A percentile compares a stretch with the other conserved stretches of the same genome.
Conservation (phyloP, 2,113 vertebrate genomes). For the Bucco capensis region DNA sequence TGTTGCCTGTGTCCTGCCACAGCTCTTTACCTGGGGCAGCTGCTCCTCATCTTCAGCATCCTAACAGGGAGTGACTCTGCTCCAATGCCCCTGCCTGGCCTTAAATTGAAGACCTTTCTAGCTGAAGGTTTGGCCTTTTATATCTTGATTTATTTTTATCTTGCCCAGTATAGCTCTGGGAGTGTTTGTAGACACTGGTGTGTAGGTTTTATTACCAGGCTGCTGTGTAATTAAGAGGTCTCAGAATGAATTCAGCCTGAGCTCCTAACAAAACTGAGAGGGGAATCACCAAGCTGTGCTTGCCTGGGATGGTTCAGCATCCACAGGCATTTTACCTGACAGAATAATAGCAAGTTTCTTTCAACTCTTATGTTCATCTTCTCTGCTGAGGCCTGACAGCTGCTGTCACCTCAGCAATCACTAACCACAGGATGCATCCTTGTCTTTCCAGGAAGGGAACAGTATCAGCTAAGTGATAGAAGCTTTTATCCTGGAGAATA, state of each 20-base stretch:
- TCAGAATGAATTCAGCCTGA: neutral
- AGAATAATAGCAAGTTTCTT: constrained; percentile 17
- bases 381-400: neutral
- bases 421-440: neutral
- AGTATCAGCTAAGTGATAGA: neutral
- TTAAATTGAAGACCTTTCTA: constrained; percentile 27
- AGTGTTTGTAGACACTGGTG: neutral
- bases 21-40: neutral
- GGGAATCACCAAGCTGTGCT: neutral
- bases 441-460: neutral
- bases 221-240: constrained; percentile 17
- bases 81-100: neutral
- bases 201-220: neutral
- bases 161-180: neutral
- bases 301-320: neutral
- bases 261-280: neutral
- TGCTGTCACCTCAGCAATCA: neutral
- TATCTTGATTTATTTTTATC: neutral
- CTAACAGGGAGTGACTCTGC: neutral
- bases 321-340: neutral
- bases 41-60: neutral
- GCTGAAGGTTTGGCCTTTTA: neutral
- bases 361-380: neutral
- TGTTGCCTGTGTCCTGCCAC: rapidly evolving
- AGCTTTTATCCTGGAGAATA: neutral